Percentiles rank a stretch among this genome's conserved stretches.
These are phyloP conservation scores for Cerastoderma edule DNA, from an alignment of 2,888 invertebrate genomes.

Conservation along the genomic window DNA sequence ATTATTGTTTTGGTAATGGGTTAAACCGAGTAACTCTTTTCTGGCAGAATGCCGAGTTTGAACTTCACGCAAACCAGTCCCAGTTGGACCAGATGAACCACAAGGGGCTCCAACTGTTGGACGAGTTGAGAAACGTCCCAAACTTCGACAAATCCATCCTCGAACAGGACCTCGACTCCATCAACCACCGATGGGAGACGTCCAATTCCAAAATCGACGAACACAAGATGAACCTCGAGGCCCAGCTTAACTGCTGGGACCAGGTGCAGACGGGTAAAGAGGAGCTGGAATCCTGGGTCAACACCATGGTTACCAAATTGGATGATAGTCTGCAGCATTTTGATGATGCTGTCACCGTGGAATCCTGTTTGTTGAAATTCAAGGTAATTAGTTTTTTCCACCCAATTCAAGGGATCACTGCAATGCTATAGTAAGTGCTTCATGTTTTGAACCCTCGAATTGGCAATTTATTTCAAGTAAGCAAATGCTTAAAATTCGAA, in stretches of 20 bases:
- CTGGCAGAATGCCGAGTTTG: constrained; percentile 80
- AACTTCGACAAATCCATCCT: constrained; percentile 72
- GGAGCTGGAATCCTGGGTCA: constrained; percentile 92
- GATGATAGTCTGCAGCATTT: constrained; percentile 90
- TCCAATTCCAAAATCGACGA: constrained; percentile 86
- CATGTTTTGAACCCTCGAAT: too few species aligned
- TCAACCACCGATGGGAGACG: constrained; percentile 77
- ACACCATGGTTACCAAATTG: constrained; percentile 91
- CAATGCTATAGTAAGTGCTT: too few species aligned
- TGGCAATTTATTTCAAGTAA: too few species aligned
- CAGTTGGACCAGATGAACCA: constrained; percentile 87
- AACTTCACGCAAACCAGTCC: constrained; percentile 85
- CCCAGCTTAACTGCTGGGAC: constrained; percentile 95
- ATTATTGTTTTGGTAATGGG: too few species aligned
- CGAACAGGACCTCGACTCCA: constrained; percentile 73
- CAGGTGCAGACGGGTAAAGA: constrained; percentile 94
- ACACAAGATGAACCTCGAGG: constrained; percentile 92
- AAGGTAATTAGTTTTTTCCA: too few species aligned
- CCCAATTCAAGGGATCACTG: too few species aligned
- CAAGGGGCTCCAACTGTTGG: constrained; percentile 85
- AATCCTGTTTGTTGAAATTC: constrained; percentile 91
- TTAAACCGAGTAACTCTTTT: neutral
- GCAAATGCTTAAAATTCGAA: too few species aligned
- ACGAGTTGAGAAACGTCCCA: constrained; percentile 79
- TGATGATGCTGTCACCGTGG: constrained; percentile 92